These are phyloP conservation scores for Echiichthys vipera DNA, from an alignment of 2,797 vertebrate genomes.

Conservation along the genomic window DNA sequence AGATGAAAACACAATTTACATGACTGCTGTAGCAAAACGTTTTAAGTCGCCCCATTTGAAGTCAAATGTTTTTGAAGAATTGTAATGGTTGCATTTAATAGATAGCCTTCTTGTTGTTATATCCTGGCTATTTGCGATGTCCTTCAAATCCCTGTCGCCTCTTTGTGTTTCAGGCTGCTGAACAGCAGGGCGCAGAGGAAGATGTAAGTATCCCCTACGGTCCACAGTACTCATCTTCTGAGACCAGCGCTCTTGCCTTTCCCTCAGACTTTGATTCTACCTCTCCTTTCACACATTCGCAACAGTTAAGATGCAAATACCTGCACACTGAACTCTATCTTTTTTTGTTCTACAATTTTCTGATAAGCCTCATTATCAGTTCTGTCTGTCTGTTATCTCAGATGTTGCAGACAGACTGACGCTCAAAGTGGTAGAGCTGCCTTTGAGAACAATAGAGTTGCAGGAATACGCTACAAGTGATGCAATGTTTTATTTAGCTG, in stretches of 20 bases:
- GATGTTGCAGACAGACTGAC: slow-evolving; percentile 54
- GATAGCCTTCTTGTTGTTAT: slow-evolving; percentile 31
- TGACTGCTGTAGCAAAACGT: slow-evolving; percentile 47
- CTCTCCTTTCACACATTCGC: slow-evolving; percentile 41
- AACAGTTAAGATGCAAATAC: slow-evolving; percentile 54
- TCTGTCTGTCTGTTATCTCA: slow-evolving; percentile 51
- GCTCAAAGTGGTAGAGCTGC: slow-evolving; percentile 16
- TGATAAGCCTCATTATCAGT: slow-evolving; percentile 55
- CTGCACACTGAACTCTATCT: slow-evolving; percentile 7
- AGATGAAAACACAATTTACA: slow-evolving; percentile 57
- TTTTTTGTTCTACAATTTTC: slow-evolving; percentile 27
- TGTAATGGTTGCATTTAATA: slow-evolving; percentile 25
- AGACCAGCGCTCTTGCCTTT: slow-evolving; percentile 14
- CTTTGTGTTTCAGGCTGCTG: slow-evolving; percentile 81
- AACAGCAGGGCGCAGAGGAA: slow-evolving; percentile 85
- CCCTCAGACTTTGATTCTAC: slow-evolving; percentile 23
- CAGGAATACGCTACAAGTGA: neutral
- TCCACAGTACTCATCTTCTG: slow-evolving; percentile 18
- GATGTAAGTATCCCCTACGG: slow-evolving; percentile 81
- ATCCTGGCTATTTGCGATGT: slow-evolving; percentile 24
- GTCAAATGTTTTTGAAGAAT: slow-evolving; percentile 37
- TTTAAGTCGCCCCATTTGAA: slow-evolving; percentile 43
- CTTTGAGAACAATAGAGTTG: slow-evolving; percentile 9
- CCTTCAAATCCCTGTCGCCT: slow-evolving; percentile 35
- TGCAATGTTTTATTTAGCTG: slow-evolving; percentile 19